Evolutionary conservation across 1,140 invertebrate species (phyloP).

Genomic region (Pogonus chalceus): DNA sequence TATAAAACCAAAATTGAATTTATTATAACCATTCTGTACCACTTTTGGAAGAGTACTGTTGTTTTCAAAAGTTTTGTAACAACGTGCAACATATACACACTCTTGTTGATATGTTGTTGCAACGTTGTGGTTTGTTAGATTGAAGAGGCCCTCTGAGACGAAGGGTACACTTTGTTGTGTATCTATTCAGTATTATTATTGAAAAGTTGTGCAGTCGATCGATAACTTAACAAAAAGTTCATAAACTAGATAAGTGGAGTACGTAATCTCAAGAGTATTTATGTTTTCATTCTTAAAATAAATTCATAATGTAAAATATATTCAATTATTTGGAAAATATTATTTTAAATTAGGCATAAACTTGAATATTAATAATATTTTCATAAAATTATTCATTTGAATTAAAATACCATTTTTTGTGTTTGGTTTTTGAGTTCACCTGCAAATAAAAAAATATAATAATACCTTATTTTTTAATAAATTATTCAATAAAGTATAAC

Average conservation of each 20-base stretch:
- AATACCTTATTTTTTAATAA: too few species aligned
- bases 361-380: background rate
- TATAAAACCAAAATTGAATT: too few species aligned
- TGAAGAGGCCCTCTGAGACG: background rate
- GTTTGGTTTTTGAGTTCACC: too few species aligned
- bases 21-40: too few species aligned
- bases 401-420: too few species aligned
- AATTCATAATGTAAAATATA: background rate
- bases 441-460: too few species aligned
- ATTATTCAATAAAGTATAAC: too few species aligned
- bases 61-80: too few species aligned
- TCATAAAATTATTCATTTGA: background rate
- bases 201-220: too few species aligned
- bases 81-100: background rate
- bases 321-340: background rate
- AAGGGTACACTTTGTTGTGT: background rate
- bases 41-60: too few species aligned
- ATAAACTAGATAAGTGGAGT: background rate
- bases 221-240: background rate
- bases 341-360: background rate
- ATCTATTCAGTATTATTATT: background rate
- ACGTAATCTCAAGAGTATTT: background rate
- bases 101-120: background rate
- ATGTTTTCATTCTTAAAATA: background rate
- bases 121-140: background rate